Conservation (phyloP, 2,113 vertebrate genomes). For the Benthochromis sp. region DNA sequence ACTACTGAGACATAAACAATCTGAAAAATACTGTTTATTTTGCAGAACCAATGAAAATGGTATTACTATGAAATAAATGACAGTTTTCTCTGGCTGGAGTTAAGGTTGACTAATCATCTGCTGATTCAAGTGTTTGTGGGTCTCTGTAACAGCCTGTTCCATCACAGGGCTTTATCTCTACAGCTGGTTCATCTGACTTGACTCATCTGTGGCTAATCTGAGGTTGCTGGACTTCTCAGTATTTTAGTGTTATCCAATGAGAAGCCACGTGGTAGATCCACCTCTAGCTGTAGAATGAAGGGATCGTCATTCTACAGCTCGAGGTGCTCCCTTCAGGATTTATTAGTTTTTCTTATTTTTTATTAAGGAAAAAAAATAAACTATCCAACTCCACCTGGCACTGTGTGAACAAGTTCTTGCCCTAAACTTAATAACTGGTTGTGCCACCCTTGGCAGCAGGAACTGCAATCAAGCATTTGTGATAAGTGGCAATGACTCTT, state of each 20-base stretch:
- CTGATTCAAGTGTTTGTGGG: constrained; percentile 75
- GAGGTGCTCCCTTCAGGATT: background rate
- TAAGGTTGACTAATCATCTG: constrained; percentile 67
- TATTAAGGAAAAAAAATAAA: background rate
- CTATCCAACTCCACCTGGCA: no score
- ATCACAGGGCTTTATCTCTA: constrained; percentile 76
- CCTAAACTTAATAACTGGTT: background rate
- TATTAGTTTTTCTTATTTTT: background rate
- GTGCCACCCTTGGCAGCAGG: background rate
- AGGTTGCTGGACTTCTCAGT: constrained; percentile 59
- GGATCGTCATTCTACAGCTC: background rate
- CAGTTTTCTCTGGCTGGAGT: constrained; percentile 57
- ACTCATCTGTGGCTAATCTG: constrained; percentile 57
- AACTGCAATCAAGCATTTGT: background rate
- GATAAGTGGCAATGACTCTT: background rate
- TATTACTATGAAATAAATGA: background rate
- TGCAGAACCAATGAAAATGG: background rate
- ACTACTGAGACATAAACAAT: background rate
- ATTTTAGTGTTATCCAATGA: constrained; percentile 60
- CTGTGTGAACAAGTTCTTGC: background rate
- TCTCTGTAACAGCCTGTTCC: constrained; percentile 82
- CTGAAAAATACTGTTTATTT: background rate
- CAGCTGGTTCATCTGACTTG: constrained; percentile 64
- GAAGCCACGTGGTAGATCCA: constrained; percentile 57
- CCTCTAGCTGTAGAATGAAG: constrained; percentile 51